A percentile compares a stretch with the other conserved stretches of the same genome.
Evolutionary conservation across 2,797 vertebrate species (phyloP).

Genomic region (Urosaurus nigricauda): DNA sequence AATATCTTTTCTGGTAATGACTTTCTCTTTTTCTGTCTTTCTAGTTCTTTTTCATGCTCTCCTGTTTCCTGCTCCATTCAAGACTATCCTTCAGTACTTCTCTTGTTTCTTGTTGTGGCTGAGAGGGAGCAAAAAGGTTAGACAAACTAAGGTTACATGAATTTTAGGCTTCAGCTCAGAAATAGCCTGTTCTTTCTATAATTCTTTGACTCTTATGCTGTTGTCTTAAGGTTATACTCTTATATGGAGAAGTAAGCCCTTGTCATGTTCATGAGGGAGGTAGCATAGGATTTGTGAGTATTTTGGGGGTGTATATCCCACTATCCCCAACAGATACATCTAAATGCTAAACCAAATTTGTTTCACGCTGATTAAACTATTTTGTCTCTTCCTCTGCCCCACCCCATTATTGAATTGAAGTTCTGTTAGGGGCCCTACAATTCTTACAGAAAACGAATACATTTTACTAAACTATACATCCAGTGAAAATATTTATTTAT

Average conservation of each 20-base stretch:
- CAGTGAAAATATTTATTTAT: too few species aligned
- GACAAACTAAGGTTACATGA: slow-evolving; percentile 13
- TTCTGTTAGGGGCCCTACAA: not conserved
- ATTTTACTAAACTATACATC: not conserved
- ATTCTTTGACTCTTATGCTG: not conserved
- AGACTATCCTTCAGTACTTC: slow-evolving; percentile 26
- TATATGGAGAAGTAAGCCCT: not conserved
- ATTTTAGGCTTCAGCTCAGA: not conserved
- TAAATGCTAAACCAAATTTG: not conserved
- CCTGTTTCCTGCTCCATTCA: slow-evolving; percentile 31
- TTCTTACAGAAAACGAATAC: not conserved
- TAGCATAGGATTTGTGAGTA: not conserved
- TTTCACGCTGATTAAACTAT: not conserved
- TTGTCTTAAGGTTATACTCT: not conserved
- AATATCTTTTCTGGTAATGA: slow-evolving; percentile 29
- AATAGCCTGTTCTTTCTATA: not conserved
- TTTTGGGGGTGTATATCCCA: not conserved
- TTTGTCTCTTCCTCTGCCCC: not conserved
- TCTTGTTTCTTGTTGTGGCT: slow-evolving; percentile 28
- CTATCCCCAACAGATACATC: not conserved
- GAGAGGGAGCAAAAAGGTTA: slow-evolving; percentile 37
- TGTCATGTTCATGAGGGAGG: not conserved
- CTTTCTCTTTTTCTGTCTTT: slow-evolving; percentile 26
- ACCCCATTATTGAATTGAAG: not conserved
- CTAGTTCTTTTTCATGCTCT: slow-evolving; percentile 16